Evolutionary conservation across 2,888 invertebrate genomes (phyloP).

Genomic region (Caenorhabditis zanzibari): DNA sequence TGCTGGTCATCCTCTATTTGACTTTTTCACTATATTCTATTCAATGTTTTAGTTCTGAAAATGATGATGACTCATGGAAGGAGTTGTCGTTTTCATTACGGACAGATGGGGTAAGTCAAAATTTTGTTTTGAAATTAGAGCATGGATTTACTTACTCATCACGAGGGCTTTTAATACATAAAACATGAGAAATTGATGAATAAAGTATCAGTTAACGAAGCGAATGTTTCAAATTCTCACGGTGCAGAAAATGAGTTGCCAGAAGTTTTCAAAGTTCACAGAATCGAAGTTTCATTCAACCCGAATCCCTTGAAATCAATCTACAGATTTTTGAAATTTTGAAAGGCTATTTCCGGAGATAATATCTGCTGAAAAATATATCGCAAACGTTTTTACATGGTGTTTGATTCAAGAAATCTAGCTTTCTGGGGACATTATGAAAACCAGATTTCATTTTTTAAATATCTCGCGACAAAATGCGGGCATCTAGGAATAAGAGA

Average conservation of each 20-base stretch:
- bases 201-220: constrained; percentile 3
- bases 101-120: constrained; percentile 35
- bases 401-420: not conserved
- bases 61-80: constrained; percentile 59
- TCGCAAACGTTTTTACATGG: not conserved
- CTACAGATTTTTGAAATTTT: not conserved
- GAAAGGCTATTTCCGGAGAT: not conserved
- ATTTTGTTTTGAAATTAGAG: constrained; percentile 1
- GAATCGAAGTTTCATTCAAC: no score
- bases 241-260: not conserved
- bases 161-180: not conserved
- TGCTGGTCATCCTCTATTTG: constrained; percentile 25
- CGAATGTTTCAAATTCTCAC: constrained; percentile 9
- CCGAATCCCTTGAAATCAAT: not conserved
- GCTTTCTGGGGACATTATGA: not conserved
- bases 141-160: not conserved
- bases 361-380: not conserved
- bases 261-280: no score
- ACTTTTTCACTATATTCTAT: constrained; percentile 8
- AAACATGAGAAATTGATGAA: constrained; percentile 14
- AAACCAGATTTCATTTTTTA: not conserved
- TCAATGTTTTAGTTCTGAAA: constrained; percentile 24
- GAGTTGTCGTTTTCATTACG: constrained; percentile 41
- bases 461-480: no score
- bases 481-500: no score